A percentile compares a stretch with the other conserved stretches of the same genome.
phyloP scores from a whole-genome alignment of 2,888 invertebrate genomes.

The Stegana nigrithorax region DNA sequence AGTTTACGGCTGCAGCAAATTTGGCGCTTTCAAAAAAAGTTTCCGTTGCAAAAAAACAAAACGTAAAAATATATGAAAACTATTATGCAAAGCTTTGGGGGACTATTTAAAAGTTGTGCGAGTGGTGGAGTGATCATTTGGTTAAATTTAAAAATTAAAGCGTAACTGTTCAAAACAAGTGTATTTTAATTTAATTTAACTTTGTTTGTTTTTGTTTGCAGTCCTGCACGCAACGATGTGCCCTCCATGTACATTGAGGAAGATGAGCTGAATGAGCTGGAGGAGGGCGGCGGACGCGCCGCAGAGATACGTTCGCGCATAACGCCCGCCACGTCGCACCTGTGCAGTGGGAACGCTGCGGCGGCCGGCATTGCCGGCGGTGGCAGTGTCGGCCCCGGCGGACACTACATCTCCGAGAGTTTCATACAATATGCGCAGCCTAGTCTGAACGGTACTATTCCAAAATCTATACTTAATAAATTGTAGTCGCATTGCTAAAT shows the following conservation, averaged over 20 bases:
- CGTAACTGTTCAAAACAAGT: too few species aligned
- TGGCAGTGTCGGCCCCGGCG: conserved; percentile 36
- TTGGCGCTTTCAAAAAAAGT: conserved; percentile 21
- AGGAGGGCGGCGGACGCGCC: conserved; percentile 61
- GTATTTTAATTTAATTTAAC: too few species aligned
- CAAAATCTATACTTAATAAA: conserved; percentile 66
- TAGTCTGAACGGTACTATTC: conserved; percentile 69
- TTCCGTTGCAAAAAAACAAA: conserved; percentile 25
- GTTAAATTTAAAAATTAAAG: too few species aligned
- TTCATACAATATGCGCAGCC: conserved; percentile 70
- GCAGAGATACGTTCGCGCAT: conserved; percentile 60
- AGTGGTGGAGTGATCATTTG: conserved; percentile 20
- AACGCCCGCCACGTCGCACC: conserved; percentile 51
- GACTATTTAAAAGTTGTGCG: conserved; percentile 43
- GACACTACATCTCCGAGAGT: conserved; percentile 69
- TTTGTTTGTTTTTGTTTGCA: too few species aligned
- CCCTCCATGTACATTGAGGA: conserved; percentile 70
- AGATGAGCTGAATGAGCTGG: conserved; percentile 67
- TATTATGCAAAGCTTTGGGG: conserved; percentile 28
- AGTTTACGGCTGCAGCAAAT: conserved; percentile 18
- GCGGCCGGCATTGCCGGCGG: conserved; percentile 24
- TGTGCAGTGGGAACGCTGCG: conserved; percentile 36
- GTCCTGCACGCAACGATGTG: conserved; percentile 68
- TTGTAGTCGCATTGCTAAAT: conserved; percentile 46
- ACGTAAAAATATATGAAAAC: too few species aligned